These are phyloP conservation scores for Rhynchomys soricoides DNA, from an alignment of 2,113 vertebrate genomes.

Conservation along the genomic window DNA sequence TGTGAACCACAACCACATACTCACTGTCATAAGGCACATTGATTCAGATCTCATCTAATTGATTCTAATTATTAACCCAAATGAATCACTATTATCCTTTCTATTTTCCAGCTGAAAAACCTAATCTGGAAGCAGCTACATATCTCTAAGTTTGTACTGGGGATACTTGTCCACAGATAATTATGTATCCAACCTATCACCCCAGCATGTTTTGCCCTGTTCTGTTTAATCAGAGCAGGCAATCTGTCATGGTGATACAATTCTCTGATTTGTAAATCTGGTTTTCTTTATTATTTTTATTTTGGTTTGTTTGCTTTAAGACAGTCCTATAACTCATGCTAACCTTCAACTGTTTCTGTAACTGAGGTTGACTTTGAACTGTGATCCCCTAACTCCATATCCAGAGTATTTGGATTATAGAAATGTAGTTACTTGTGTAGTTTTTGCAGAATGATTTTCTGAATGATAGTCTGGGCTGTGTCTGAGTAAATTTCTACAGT, in stretches of 20 bases:
- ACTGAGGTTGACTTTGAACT: background rate
- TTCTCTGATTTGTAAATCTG: background rate
- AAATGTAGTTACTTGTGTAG: background rate
- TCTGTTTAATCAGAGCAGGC: background rate
- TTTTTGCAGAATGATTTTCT: background rate
- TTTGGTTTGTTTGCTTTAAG: background rate
- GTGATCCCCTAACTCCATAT: too few species aligned
- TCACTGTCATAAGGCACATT: fast-evolving
- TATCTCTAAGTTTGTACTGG: background rate
- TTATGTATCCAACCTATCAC: background rate
- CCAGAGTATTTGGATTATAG: background rate
- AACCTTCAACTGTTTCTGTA: background rate
- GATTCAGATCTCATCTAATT: background rate
- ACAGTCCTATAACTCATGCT: background rate
- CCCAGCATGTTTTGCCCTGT: background rate
- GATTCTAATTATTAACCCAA: background rate
- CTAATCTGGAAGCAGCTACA: background rate
- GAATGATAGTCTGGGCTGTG: background rate
- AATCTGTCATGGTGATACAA: background rate
- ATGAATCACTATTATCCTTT: background rate
- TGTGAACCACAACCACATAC: background rate
- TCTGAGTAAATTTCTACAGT: background rate
- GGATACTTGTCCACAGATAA: background rate
- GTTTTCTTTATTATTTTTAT: background rate
- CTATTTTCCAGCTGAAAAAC: background rate